These are phyloP conservation scores for Daptonema setosum DNA, from an alignment of 2,888 invertebrate genomes.

Conservation along the genomic window DNA sequence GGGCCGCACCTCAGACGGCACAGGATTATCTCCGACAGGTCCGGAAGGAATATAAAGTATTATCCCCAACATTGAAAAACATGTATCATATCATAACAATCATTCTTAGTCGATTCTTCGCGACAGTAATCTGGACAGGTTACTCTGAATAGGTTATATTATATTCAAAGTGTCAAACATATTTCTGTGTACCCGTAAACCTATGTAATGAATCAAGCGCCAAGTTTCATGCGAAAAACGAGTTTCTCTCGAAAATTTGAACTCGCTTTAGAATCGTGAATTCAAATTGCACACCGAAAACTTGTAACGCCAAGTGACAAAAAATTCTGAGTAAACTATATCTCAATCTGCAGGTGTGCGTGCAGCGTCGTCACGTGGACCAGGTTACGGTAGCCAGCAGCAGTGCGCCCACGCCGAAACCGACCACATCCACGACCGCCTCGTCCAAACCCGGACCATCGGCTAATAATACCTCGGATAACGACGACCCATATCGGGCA, in stretches of 20 bases:
- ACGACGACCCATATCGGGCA: not conserved
- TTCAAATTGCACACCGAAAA: too few species aligned
- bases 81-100: too few species aligned
- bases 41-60: too few species aligned
- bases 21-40: constrained; percentile 3
- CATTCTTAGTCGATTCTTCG: too few species aligned
- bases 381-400: not conserved
- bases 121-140: too few species aligned
- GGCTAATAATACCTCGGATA: not conserved
- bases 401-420: not conserved
- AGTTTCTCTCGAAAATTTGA: not conserved
- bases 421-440: not conserved
- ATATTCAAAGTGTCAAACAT: not conserved
- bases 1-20: not conserved
- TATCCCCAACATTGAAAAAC: too few species aligned
- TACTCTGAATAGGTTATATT: not conserved
- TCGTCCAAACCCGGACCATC: not conserved
- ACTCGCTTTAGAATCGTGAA: not conserved
- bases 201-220: too few species aligned
- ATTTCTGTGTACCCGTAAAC: too few species aligned
- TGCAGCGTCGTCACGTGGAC: not conserved
- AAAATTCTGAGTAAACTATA: not conserved
- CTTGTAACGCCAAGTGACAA: not conserved
- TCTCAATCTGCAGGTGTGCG: not conserved
- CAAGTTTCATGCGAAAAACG: too few species aligned